A percentile compares a stretch with the other conserved stretches of the same genome.
Evolutionary conservation across 2,113 vertebrate genomes (phyloP).

Genomic region (Lepisosteus osseus): DNA sequence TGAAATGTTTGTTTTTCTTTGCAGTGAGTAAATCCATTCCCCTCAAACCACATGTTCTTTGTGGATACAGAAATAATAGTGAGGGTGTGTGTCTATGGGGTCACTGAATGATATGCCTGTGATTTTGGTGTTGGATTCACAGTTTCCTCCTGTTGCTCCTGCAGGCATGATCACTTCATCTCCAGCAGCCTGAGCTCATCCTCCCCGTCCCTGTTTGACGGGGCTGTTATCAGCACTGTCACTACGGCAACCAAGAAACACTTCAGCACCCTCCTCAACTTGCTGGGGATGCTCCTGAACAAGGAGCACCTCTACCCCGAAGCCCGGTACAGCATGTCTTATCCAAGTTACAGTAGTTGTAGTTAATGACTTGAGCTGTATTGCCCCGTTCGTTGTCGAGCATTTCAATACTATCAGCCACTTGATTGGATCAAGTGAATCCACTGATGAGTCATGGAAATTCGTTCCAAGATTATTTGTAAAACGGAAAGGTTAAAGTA

Average conservation of each 20-base stretch:
- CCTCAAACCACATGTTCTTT: not conserved
- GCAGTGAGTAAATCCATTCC: not conserved
- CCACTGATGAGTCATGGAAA: too few relatives aligned
- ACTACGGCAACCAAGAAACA: constrained; percentile 98
- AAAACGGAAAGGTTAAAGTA: too few relatives aligned
- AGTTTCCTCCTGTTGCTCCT: constrained; percentile 9
- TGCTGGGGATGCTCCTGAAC: constrained; percentile 81
- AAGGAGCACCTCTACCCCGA: constrained; percentile 88
- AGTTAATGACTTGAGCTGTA: too few relatives aligned
- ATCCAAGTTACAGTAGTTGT: too few relatives aligned
- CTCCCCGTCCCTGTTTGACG: constrained; percentile 92
- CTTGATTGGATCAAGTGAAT: too few relatives aligned
- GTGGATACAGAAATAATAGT: too few relatives aligned
- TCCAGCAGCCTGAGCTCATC: constrained; percentile 96
- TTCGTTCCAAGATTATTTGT: too few relatives aligned
- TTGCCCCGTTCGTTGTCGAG: too few relatives aligned
- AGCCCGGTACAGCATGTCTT: constrained; percentile 67
- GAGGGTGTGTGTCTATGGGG: too few relatives aligned
- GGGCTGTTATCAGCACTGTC: constrained; percentile 95
- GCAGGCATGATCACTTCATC: constrained; percentile 95
- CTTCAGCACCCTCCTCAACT: constrained; percentile 87
- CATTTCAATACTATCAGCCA: too few relatives aligned
- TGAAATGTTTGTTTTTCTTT: not conserved
- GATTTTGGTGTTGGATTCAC: not conserved
- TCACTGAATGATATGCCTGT: too few relatives aligned